phyloP scores from a whole-genome alignment of 2,888 invertebrate genomes.

The Drosophila hamatofila region DNA sequence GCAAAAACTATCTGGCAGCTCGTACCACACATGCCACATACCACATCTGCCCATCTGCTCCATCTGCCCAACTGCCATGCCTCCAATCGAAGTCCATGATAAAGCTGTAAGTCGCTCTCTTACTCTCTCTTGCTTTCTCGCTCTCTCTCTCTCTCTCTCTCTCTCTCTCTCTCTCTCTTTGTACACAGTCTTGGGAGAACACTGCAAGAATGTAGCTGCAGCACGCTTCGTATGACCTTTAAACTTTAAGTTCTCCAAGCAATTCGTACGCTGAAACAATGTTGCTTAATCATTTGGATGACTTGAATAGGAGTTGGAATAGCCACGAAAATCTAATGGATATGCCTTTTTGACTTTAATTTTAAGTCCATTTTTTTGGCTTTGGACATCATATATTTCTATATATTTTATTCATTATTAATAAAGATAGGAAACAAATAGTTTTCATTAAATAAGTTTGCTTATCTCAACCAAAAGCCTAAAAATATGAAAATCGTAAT shows the following conservation, averaged over 20 bases:
- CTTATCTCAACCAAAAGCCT: no score
- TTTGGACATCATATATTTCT: no score
- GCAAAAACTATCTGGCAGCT: constrained; percentile 20
- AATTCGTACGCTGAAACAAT: constrained; percentile 42
- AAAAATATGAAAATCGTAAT: no score
- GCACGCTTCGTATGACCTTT: constrained; percentile 4
- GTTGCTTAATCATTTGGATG: constrained; percentile 1
- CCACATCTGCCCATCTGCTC: constrained; percentile 28
- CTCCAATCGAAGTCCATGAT: constrained; percentile 39
- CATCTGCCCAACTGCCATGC: constrained; percentile 6
- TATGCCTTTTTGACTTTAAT: neutral
- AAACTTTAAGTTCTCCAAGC: constrained; percentile 22
- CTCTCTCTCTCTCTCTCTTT: neutral
- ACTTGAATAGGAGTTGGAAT: neutral
- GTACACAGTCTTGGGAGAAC: neutral
- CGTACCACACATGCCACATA: constrained; percentile 30
- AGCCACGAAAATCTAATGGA: neutral
- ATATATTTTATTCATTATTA: no score
- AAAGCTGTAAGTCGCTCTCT: constrained; percentile 17
- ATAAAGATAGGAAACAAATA: no score
- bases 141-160: no score
- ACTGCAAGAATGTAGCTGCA: constrained; percentile 27
- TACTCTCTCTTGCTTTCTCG: neutral
- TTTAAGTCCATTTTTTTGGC: no score
- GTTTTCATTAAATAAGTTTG: no score